phyloP scores from a whole-genome alignment of 2,888 invertebrate genomes.

The Pristionchus exspectatus region DNA sequence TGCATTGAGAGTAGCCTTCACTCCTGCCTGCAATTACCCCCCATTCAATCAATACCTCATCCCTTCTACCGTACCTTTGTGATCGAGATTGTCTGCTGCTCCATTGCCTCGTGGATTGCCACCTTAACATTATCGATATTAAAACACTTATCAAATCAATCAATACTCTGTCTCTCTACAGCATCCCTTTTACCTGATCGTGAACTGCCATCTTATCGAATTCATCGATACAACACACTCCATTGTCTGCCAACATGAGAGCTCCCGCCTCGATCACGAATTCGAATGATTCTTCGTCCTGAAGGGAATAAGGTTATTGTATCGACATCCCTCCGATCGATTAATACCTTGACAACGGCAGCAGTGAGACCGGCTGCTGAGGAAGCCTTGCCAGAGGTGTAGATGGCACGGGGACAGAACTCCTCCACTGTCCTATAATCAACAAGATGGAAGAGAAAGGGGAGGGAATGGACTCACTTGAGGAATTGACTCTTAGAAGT shows the following conservation, averaged over 20 bases:
- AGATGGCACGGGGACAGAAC: constrained; percentile 95
- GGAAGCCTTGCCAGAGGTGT: constrained; percentile 98
- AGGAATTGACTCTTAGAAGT: constrained; percentile 98
- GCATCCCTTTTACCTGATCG: constrained; percentile 85
- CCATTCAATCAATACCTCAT: neutral
- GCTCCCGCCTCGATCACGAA: constrained; percentile 99
- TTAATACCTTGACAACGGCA: constrained; percentile 88
- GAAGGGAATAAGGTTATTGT: constrained; percentile 20
- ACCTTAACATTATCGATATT: constrained; percentile 81
- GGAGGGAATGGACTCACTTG: constrained; percentile 83
- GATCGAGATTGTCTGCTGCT: constrained; percentile 98
- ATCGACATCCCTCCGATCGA: neutral
- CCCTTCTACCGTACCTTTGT: constrained; percentile 84
- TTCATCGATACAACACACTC: constrained; percentile 88
- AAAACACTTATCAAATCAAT: neutral
- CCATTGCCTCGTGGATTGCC: constrained; percentile 99
- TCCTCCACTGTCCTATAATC: constrained; percentile 85
- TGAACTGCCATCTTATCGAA: constrained; percentile 99
- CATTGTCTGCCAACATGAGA: constrained; percentile 96
- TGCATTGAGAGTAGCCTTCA: constrained; percentile 94
- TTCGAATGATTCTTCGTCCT: constrained; percentile 96
- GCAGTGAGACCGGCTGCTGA: constrained; percentile 98
- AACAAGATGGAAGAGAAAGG: constrained; percentile 49
- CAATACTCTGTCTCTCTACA: too few relatives aligned
- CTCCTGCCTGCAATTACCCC: constrained; percentile 67